Evolutionary conservation across 92 coral and sea anemone species (phyloP).

Genomic region (Heliopora coerulea): DNA sequence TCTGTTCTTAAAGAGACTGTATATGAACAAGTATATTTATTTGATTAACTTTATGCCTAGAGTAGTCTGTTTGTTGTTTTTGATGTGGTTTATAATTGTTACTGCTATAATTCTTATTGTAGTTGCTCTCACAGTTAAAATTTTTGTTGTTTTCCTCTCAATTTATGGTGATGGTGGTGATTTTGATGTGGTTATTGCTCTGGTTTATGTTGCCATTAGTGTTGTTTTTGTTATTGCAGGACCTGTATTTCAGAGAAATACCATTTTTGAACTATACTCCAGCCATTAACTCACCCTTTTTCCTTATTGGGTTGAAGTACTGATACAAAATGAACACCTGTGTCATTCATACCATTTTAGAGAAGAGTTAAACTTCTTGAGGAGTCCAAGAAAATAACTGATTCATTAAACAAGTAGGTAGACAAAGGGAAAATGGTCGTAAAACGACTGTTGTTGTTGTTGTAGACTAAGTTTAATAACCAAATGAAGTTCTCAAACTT

Average conservation of each 20-base stretch:
- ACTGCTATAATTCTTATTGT: background rate
- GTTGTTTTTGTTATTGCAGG: background rate
- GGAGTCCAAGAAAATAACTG: slow-evolving; percentile 78
- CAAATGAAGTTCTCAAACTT: no score
- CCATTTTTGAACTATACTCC: no score
- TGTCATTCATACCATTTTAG: slow-evolving; percentile 32
- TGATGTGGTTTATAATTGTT: background rate
- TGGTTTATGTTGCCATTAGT: background rate
- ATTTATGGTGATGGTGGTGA: no score
- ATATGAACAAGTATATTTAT: slow-evolving; percentile 72
- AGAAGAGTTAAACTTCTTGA: slow-evolving; percentile 72
- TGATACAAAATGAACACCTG: no score
- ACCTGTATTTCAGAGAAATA: no score
- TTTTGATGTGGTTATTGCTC: no score
- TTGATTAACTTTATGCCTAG: background rate
- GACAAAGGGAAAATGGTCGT: no score
- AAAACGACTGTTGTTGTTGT: no score
- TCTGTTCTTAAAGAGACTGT: slow-evolving; percentile 74
- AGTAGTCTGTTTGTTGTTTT: background rate
- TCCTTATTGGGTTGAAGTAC: no score
- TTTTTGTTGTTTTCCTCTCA: background rate
- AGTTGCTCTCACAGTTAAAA: background rate
- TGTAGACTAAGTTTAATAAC: no score
- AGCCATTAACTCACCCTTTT: no score
- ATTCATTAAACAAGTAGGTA: slow-evolving; percentile 72